Evolutionary conservation across 2,113 vertebrate species (phyloP), one percentile per base, ranked within the genome.

Genomic region (Hippopotamus amphibius): DNA sequence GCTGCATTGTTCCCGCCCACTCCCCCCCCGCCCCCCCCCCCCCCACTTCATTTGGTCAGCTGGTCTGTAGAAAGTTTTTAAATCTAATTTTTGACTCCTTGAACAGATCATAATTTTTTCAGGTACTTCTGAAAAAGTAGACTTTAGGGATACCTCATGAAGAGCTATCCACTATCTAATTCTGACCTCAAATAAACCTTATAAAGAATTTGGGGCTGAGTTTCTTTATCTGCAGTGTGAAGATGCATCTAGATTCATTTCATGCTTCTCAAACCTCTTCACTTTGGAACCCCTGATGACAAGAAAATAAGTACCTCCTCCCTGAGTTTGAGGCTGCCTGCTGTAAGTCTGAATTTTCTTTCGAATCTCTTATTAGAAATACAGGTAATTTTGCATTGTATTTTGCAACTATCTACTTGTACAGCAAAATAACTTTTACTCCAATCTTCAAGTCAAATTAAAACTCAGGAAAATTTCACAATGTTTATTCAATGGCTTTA

Each of bases 41-140:
- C 37, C 37, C 37, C 37, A 37, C 57, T 26, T 80, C 76, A 17
- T 86, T 68, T 95, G 24, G 8, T 68, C 61, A 86, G n/a, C 37
- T 61, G 10, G 12, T 74, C 24, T 50, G 57, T 24, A 6, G 16
- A 87, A 82, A 61, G 53, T 63, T 77, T 84, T 85, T 33, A 41
- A 84, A 76, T 76, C n/a, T 81, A 80, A 59, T 30, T 88, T 59
- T 97, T 93, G n/a, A 55, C 10, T 85, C 37, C n/a, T 82, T 89
- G 26, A 77, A 68, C 6, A 74, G 30, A 66, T 80, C 8, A 50
- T 66, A 81, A 79, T 24, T 92, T 96, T 93, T 28, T 59, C 30
- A 93, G 53, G 53, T 37, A 37, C 17, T 84, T 94, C 76, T 71
- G 87, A 80, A 90, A 41, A 30, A 16, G 15, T 19, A 80, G 50